Evolutionary conservation across 2,888 invertebrate genomes (phyloP), one percentile per base, ranked within the genome.

Genomic region (Drosophila siamana): DNA sequence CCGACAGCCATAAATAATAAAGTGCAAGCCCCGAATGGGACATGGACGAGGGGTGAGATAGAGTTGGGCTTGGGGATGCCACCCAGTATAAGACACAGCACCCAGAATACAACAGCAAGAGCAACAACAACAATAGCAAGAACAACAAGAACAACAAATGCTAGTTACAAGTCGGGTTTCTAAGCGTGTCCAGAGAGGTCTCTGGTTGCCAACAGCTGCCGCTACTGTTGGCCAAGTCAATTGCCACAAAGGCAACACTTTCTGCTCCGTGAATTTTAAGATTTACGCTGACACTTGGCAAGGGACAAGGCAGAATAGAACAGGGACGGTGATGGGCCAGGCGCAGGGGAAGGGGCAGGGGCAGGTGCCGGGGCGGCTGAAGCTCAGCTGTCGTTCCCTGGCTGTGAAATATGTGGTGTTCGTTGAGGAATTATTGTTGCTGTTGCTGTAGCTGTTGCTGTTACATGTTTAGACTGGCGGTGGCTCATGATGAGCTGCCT

Each of bases 1-100:
- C 73, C 83, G 80, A 86, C 77, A 77, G 84, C 79, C 79, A 86
- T 86, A 86, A 86, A 86, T 86, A 88, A 86, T 86, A 86, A 86
- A 86, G 77, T 77, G 79, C 84, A 80, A 61, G 74, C 72, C 74
- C 59, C 15, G 56, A 47, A 30, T 46, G 61, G 33, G 47, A 22
- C 33, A 13, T 9, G 9, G 9, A 16, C 26, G 11, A 16, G 40
- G 28, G 9, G 24, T n/a, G 26, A 4, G 30, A 30, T 6, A n/a
- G 43, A 41, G n/a, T 30, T 40, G 13, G 46, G 46, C 11, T 22
- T 40, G 48, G 47, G 40, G 50, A 41, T 33, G 43, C 22, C 38
- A 24, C 40, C 33, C 44, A 19, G 41, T 47, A 55, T 38, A 44
- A 24, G 16, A 50, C 51, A 50, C 19, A 64, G n/a, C n/a, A n/a